A percentile compares a stretch with the other conserved stretches of the same genome.
Evolutionary conservation across 2,888 invertebrate species (phyloP).

Genomic region (Aquatica leii): DNA sequence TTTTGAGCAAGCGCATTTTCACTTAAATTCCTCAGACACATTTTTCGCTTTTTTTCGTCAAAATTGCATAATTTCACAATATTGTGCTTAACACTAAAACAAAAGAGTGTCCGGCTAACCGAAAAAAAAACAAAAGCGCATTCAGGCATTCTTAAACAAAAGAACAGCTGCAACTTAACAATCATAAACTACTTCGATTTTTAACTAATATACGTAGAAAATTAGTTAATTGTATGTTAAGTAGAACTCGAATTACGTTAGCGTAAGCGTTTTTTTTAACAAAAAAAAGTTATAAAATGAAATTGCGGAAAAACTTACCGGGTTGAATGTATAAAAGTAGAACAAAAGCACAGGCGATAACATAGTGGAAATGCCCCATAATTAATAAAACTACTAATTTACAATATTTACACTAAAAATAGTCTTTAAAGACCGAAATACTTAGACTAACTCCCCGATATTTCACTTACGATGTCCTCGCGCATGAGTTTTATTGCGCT

Average conservation of each 20-base stretch:
- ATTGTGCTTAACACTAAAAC: too few relatives aligned
- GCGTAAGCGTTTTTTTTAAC: too few relatives aligned
- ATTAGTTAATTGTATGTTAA: too few relatives aligned
- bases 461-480: conserved; percentile 18
- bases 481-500: conserved; percentile 38
- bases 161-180: too few relatives aligned
- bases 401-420: conserved; percentile 36
- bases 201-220: too few relatives aligned
- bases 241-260: too few relatives aligned
- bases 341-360: conserved; percentile 48
- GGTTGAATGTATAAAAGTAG: conserved; percentile 59
- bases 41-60: not conserved
- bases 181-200: too few relatives aligned
- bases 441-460: conserved; percentile 21
- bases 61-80: not conserved
- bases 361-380: conserved; percentile 29
- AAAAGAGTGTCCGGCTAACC: too few relatives aligned
- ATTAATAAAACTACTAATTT: conserved; percentile 28
- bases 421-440: conserved; percentile 32
- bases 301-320: conserved; percentile 60
- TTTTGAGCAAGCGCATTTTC: conserved; percentile 12
- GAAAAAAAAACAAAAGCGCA: too few relatives aligned
- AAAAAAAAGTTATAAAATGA: too few relatives aligned
- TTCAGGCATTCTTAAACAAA: too few relatives aligned
- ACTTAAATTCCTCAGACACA: too few relatives aligned